These are phyloP conservation scores for Exocentrus adspersus DNA, from an alignment of 2,888 invertebrate genomes.

Conservation along the genomic window DNA sequence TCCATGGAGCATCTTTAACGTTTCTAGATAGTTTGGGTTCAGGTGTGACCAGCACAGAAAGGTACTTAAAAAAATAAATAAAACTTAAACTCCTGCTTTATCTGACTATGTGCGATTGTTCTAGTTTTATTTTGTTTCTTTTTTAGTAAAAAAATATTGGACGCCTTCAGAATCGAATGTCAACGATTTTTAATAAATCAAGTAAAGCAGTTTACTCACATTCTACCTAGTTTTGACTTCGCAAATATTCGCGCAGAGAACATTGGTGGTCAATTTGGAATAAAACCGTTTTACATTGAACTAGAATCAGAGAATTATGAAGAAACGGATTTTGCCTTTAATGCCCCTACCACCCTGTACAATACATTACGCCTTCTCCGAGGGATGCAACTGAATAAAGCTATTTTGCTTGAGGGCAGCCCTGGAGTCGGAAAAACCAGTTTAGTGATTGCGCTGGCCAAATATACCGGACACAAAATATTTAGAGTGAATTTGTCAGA, in stretches of 20 bases:
- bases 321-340: slow-evolving; percentile 72
- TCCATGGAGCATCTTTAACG: slow-evolving; percentile 91
- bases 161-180: slow-evolving; percentile 64
- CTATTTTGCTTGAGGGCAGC: slow-evolving; percentile 94
- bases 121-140: slow-evolving; percentile 4
- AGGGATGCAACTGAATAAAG: slow-evolving; percentile 90
- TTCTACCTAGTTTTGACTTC: slow-evolving; percentile 27
- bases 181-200: slow-evolving; percentile 69
- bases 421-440: slow-evolving; percentile 99
- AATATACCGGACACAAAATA: slow-evolving; percentile 82
- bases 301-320: slow-evolving; percentile 62
- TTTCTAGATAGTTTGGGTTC: slow-evolving; percentile 93
- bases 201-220: slow-evolving; percentile 56
- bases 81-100: too few relatives aligned
- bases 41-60: slow-evolving; percentile 79
- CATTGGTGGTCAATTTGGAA: slow-evolving; percentile 70
- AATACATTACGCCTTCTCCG: slow-evolving; percentile 89
- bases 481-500: slow-evolving; percentile 97
- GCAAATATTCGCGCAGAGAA: slow-evolving; percentile 55
- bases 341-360: slow-evolving; percentile 79
- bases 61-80: too few relatives aligned
- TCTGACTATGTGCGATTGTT: too few relatives aligned
- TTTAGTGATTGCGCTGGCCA: slow-evolving; percentile 89
- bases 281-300: slow-evolving; percentile 80
- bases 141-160: slow-evolving; percentile 58